These are phyloP conservation scores for Gobio gobio DNA, from an alignment of 2,113 vertebrate species.

Conservation along the genomic window DNA sequence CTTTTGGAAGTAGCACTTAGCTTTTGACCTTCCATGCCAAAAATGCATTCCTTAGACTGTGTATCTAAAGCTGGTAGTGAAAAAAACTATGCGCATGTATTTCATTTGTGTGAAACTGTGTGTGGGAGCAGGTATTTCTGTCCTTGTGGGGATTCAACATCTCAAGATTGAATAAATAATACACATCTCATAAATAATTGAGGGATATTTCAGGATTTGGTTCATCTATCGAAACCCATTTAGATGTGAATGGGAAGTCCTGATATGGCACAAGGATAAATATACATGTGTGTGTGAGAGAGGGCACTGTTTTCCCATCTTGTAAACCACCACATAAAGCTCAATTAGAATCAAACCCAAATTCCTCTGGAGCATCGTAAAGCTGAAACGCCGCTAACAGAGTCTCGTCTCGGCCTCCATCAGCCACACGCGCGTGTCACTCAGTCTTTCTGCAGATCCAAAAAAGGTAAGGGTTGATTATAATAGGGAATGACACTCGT, in stretches of 20 bases:
- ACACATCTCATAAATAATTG: background rate
- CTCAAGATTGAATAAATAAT: background rate
- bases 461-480: background rate
- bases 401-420: background rate
- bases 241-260: background rate
- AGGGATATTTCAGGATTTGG: background rate
- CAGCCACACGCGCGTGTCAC: background rate
- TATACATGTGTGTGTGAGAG: background rate
- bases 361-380: background rate
- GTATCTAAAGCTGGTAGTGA: no score
- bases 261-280: background rate
- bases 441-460: background rate
- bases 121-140: background rate
- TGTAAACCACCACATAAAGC: background rate
- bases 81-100: background rate
- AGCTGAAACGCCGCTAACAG: background rate
- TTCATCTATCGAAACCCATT: background rate
- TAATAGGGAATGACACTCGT: conserved; percentile 4
- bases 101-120: background rate
- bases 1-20: background rate
- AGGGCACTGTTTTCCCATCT: conserved; percentile 10
- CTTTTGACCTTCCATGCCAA: background rate
- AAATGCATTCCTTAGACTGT: no score
- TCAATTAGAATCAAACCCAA: background rate
- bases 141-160: background rate